Base-by-base conservation (phyloP, 1,140 invertebrate genomes). In the Plectrocnemia conspersa region DNA sequence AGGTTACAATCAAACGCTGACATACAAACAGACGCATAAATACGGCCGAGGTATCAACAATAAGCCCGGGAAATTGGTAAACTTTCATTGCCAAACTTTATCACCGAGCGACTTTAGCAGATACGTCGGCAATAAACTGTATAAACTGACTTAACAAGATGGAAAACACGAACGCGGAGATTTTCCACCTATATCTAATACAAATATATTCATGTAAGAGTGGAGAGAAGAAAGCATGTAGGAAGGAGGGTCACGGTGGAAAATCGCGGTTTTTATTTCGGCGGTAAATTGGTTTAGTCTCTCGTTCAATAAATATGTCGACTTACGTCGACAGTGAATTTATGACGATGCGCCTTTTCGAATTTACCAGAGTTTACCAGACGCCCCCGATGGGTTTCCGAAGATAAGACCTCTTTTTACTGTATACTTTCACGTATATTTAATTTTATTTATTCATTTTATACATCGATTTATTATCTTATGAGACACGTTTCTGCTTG, bases 61-160 rank as follows among this genome's bases (percentile, higher is more conserved):
- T 50, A 56, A 56, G 46, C 22, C 44, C 48, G 32, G 46, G 38
- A 56, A 50, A 56, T 50, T 50, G 54, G 54, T 44, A 42, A 56
- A 56, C 54, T 56, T 56, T 56, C 54, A 50, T 56, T 56, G 54
- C 54, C 16, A 33, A 56, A 56, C 54, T 56, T 56, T 49, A 50
- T 36, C 46, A 27, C 40, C 11, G 45, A 13, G 27, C 23, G 36
- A 49, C 40, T 56, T 56, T 56, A 41, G 42, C 47, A 49, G 54
- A 56, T 56, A 56, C 47, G 47, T 49, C 48, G 46, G 53, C 46
- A 46, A 54, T 54, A 54, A 54, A 45, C 42, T 45, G 52, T 54
- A 54, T 47, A 47, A 54, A 54, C 52, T 54, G 52, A 54, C 47
- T 50, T n/a, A 50, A 50, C 47, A 50, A 50, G 47, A 50, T 50